Conservation (phyloP, 2,888 invertebrate genomes). For the Homarus gammarus region DNA sequence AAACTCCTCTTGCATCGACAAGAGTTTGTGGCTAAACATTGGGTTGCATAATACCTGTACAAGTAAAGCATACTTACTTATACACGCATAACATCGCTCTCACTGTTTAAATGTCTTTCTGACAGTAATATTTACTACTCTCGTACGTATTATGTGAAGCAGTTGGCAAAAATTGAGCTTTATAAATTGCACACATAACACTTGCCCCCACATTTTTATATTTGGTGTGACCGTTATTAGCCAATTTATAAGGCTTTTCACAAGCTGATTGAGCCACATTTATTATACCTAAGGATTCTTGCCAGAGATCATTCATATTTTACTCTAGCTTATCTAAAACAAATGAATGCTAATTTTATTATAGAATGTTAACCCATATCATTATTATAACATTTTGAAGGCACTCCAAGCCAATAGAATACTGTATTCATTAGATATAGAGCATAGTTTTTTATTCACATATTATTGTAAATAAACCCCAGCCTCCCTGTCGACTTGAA, state of each 20-base stretch:
- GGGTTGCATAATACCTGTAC: neutral
- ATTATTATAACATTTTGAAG: constrained; percentile 27
- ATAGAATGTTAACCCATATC: constrained; percentile 31
- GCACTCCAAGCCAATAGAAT: constrained; percentile 31
- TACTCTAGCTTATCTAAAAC: constrained; percentile 20
- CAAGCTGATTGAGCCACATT: constrained; percentile 2
- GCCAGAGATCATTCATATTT: constrained; percentile 31
- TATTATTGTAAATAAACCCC: constrained; percentile 28
- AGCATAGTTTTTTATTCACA: constrained; percentile 25
- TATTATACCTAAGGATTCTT: constrained; percentile 15
- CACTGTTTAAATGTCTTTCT: neutral
- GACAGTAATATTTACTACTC: neutral
- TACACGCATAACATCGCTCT: neutral
- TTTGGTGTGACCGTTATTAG: neutral
- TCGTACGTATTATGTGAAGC: neutral
- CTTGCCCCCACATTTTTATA: neutral
- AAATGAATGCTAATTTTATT: constrained; percentile 3
- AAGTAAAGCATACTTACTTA: neutral
- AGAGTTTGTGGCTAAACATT: neutral
- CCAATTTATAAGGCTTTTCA: constrained; percentile 1
- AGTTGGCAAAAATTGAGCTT: neutral
- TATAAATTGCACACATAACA: neutral
- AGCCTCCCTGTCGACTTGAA: constrained; percentile 27
- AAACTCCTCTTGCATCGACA: neutral
- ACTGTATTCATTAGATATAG: constrained; percentile 25